Evolutionary conservation across 2,113 vertebrate species (phyloP), one percentile per base, ranked within the genome.

Genomic region (Saiga tatarica): DNA sequence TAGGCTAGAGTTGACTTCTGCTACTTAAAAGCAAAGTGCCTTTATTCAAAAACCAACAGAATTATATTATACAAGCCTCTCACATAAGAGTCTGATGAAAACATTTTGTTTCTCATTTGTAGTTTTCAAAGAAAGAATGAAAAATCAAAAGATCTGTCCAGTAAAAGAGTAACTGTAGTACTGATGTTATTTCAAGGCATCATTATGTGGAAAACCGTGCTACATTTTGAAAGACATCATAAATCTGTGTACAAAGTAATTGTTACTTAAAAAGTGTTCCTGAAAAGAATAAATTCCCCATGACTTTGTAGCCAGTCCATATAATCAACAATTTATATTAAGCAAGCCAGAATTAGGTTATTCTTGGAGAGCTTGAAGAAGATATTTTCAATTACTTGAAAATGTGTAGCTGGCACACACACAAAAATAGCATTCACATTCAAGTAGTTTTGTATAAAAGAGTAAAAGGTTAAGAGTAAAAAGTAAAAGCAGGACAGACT

Each of bases 101-200:
- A 60, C 5, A 74, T 62, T 87, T 60, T 87, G n/a, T 47, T 57
- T 88, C 21, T 50, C 39, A 50, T 33, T 28, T 36, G n/a, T 50
- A 28, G 23, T 95, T 96, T 92, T 94, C 84, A 92, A 74, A 91
- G 2, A 91, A 67, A 39, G 33, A 76, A 93, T 36, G 17, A 21
- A 95, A 97, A 93, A 64, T 91, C 19, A 45, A 94, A 96, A 93
- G 42, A 55, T 64, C 6, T 90, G 25, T 55, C 57, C 12, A 95
- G 81, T 57, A 28, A 76, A 85, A 71, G 39, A 83, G 5, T 55
- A 14, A 71, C 45, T 67, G 1, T 36, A 83, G 76, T 50, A 57
- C 2, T 76, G 26, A 64, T 55, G 19, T 50, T 92, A 92, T 90
- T 97, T 36, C 14, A 94, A 94, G 6, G 52, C 4, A 82, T 87